Evolutionary conservation across 2,113 vertebrate species (phyloP), one percentile per base, ranked within the genome.

Genomic region (Gnathonemus longibarbis): DNA sequence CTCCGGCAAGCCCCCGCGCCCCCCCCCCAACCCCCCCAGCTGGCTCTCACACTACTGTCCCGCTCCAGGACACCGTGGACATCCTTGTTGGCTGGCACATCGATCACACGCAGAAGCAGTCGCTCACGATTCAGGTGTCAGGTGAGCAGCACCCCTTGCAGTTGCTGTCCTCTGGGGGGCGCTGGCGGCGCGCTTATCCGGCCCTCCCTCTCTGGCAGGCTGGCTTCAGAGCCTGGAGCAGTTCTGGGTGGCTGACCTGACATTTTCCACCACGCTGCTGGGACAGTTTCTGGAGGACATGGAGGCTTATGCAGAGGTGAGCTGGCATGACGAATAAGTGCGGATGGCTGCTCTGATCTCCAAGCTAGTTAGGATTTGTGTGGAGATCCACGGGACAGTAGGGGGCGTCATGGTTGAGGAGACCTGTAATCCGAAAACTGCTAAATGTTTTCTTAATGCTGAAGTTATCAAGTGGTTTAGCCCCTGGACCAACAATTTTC

Each of bases 21-120:
- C 35, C 0, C 0, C 19, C 11, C 21, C 46, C 13, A n/a, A n/a
- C 24, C 39, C 17, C 5, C 24, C 6, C 1, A 7, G 53, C 56
- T 19, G 5, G 21, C 21, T 8, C 70, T 53, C 27, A 46, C 66
- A 24, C 27, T 88, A 1, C 87, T 70, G 21, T 89, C 39, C 49
- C 39, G 5, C 80, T 87, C 1, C 77, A 99, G 98, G 98, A 99
- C 95, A 99, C 98, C 0, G 98, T 99, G 94, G 98, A 99, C 94
- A 99, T 99, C 91, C 94, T 99, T 93, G 98, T 99, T 90, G 98
- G 98, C 88, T 99, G 98, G 98, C 98, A 99, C 93, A 99, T 99
- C 88, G 98, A 99, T 94, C 98, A 99, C 92, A 99, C 98, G 88
- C 98, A 99, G 96, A 99, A 97, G 90, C 96, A 97, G 90, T 95